These are phyloP conservation scores for Sclerurus mexicanus DNA, from an alignment of 2,113 vertebrate genomes.

Conservation along the genomic window DNA sequence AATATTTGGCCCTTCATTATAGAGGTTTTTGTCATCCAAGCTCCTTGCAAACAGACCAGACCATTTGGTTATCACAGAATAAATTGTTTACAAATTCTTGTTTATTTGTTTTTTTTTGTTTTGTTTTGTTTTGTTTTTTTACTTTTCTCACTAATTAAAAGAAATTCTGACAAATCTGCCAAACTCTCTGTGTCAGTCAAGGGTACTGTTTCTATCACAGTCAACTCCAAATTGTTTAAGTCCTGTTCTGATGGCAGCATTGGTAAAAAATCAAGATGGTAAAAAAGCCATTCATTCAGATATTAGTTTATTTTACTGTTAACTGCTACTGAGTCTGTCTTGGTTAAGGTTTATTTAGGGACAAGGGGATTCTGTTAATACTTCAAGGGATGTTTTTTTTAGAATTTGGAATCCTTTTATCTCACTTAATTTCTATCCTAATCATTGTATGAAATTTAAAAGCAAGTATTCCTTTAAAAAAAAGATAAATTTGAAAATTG, in stretches of 20 bases:
- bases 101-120: background rate
- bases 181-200: background rate
- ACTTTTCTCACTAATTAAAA: background rate
- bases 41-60: background rate
- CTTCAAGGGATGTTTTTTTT: background rate
- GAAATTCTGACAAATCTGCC: background rate
- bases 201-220: background rate
- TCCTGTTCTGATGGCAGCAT: background rate
- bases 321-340: background rate
- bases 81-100: background rate
- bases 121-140: too few relatives aligned
- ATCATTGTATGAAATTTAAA: background rate
- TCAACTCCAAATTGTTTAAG: background rate
- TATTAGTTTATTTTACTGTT: background rate
- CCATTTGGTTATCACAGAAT: background rate
- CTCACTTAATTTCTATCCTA: background rate
- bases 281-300: background rate
- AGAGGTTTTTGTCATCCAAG: background rate
- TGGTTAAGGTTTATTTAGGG: background rate
- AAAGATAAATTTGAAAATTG: background rate
- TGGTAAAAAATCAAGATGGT: conserved; percentile 24
- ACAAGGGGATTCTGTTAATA: background rate
- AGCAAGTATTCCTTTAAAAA: background rate
- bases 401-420: background rate
- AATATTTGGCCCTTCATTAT: background rate